Evolutionary conservation across 2,797 vertebrate genomes (phyloP).

Genomic region (Xenopus petersii): DNA sequence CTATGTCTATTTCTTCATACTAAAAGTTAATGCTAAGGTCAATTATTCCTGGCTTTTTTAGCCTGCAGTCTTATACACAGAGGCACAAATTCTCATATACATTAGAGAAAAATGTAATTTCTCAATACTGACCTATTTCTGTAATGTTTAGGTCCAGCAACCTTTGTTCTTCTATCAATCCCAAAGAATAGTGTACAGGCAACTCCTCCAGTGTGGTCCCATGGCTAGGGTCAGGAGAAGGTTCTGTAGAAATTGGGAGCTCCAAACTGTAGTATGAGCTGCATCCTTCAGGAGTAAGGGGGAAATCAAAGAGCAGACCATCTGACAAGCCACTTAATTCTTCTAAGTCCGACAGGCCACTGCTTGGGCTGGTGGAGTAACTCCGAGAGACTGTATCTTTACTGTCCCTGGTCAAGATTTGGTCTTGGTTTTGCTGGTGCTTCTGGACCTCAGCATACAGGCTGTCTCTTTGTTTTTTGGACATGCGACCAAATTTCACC

Average conservation of each 20-base stretch:
- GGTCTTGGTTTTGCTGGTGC: slow-evolving; percentile 84
- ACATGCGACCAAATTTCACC: slow-evolving; percentile 92
- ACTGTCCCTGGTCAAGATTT: slow-evolving; percentile 52
- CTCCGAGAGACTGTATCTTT: slow-evolving; percentile 59
- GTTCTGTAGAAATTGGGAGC: slow-evolving; percentile 78
- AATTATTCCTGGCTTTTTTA: too few relatives aligned
- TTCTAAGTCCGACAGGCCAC: slow-evolving; percentile 77
- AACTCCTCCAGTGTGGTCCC: slow-evolving; percentile 2
- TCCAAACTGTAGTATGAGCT: slow-evolving; percentile 80
- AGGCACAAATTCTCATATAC: too few relatives aligned
- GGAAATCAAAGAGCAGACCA: slow-evolving; percentile 82
- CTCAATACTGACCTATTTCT: slow-evolving; percentile 25
- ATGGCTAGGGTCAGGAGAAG: slow-evolving; percentile 69
- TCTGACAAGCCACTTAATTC: slow-evolving; percentile 79
- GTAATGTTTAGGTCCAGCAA: slow-evolving; percentile 1
- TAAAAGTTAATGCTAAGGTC: too few relatives aligned
- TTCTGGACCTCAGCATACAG: slow-evolving; percentile 90
- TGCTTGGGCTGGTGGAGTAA: slow-evolving; percentile 79
- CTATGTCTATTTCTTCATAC: too few relatives aligned
- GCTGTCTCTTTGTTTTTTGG: slow-evolving; percentile 89
- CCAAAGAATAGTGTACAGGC: not conserved
- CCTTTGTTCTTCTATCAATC: slow-evolving; percentile 5
- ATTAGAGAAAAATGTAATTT: not conserved
- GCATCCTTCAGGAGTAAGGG: slow-evolving; percentile 77
- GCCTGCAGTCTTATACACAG: too few relatives aligned